These are phyloP conservation scores for Pseudachorutes palmiensis DNA, from an alignment of 1,140 invertebrate genomes.

Conservation along the genomic window DNA sequence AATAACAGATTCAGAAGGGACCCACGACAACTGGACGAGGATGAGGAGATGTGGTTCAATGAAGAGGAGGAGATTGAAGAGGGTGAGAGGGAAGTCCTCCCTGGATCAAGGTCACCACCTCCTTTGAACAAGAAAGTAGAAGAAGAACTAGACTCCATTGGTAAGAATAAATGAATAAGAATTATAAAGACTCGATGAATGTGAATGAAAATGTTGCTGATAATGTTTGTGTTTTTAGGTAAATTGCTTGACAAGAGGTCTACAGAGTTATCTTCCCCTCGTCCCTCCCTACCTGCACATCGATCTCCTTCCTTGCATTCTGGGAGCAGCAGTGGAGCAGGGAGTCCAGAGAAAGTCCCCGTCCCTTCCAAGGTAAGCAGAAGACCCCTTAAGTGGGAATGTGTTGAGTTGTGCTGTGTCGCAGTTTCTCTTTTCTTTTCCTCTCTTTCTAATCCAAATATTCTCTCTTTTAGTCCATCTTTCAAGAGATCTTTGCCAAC, in stretches of 20 bases:
- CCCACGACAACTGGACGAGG: slow-evolving; percentile 84
- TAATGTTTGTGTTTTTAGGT: too few species aligned
- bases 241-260: slow-evolving; percentile 55
- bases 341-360: slow-evolving; percentile 16
- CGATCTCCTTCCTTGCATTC: background rate
- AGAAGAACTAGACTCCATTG: slow-evolving; percentile 55
- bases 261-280: slow-evolving; percentile 31
- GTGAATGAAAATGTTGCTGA: too few species aligned
- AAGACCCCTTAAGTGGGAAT: slow-evolving; percentile 29
- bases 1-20: slow-evolving; percentile 73
- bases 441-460: background rate
- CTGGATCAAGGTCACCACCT: slow-evolving; percentile 41
- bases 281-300: background rate
- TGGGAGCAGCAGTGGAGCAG: too few species aligned
- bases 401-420: slow-evolving; percentile 32
- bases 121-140: slow-evolving; percentile 49
- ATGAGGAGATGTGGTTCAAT: slow-evolving; percentile 98
- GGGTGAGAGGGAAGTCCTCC: slow-evolving; percentile 52
- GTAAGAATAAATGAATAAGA: slow-evolving; percentile 43
- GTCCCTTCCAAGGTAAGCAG: slow-evolving; percentile 21
- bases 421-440: background rate
- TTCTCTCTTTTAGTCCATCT: slow-evolving; percentile 33
- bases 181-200: too few species aligned
- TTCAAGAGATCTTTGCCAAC: slow-evolving; percentile 38
- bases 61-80: slow-evolving; percentile 90